A percentile compares a stretch with the other conserved stretches of the same genome.
phyloP scores from a whole-genome alignment of 2,797 vertebrate genomes.

The Percopsis omiscomaycus region DNA sequence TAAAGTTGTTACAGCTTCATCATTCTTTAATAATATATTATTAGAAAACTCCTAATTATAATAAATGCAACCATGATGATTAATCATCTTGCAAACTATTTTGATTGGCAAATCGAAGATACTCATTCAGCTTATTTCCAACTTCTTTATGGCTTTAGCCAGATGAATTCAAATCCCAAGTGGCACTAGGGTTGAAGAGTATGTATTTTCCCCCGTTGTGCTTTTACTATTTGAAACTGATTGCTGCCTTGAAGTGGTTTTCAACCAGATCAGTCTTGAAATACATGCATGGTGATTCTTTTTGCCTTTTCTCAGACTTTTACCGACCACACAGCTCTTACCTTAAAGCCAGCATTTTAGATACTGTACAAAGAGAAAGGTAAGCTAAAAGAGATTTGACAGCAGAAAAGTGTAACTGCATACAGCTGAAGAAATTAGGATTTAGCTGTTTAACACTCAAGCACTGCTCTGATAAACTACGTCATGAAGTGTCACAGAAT shows the following conservation, averaged over 20 bases:
- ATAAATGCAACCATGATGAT: background rate
- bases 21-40: no score
- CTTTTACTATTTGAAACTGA: conserved; percentile 62
- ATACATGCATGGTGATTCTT: conserved; percentile 60
- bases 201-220: conserved; percentile 53
- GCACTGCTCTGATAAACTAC: conserved; percentile 19
- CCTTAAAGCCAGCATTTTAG: conserved; percentile 46
- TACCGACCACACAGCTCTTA: conserved; percentile 65
- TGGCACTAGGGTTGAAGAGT: conserved; percentile 49
- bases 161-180: conserved; percentile 51
- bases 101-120: background rate
- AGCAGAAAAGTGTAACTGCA: background rate
- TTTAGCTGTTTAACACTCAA: conserved; percentile 49
- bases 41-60: background rate
- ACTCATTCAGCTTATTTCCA: background rate
- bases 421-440: background rate
- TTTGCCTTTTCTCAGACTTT: conserved; percentile 28
- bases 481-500: conserved; percentile 52
- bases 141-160: background rate
- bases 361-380: conserved; percentile 34
- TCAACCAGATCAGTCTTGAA: conserved; percentile 52
- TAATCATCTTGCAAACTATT: background rate
- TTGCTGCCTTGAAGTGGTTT: conserved; percentile 63
- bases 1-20: background rate
- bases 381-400: conserved; percentile 36